Conservation (phyloP, 2,797 vertebrate genomes). For the Xenops minutus region DNA sequence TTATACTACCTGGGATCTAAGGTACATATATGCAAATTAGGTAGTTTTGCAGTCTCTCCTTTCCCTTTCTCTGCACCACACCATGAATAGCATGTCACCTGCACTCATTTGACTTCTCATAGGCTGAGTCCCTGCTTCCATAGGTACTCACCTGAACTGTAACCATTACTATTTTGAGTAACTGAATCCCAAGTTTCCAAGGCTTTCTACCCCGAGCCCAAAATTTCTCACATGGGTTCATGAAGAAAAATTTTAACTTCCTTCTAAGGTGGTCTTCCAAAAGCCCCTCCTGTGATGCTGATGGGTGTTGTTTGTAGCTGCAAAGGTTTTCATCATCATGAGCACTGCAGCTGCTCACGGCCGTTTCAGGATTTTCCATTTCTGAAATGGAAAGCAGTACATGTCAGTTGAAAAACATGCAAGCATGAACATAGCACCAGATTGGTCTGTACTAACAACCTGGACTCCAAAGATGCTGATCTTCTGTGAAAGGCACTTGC, state of each 20-base stretch:
- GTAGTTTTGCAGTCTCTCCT: neutral
- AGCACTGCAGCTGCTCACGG: conserved; percentile 42
- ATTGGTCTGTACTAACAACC: neutral
- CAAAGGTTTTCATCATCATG: conserved; percentile 37
- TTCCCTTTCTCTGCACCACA: neutral
- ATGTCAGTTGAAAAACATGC: neutral
- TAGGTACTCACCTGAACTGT: conserved; percentile 85
- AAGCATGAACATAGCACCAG: neutral
- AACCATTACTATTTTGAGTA: conserved; percentile 91
- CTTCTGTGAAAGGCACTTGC: neutral
- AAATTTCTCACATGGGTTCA: conserved; percentile 97
- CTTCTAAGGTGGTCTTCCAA: conserved; percentile 87
- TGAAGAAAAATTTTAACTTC: conserved; percentile 94
- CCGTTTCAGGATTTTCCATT: conserved; percentile 72
- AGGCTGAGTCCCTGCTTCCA: neutral
- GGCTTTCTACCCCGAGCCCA: conserved; percentile 90
- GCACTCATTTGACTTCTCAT: neutral
- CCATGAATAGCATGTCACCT: neutral
- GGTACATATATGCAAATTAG: neutral
- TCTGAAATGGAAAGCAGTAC: conserved; percentile 38
- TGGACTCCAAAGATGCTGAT: neutral
- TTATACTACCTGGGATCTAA: neutral
- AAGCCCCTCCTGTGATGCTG: conserved; percentile 65
- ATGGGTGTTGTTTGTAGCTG: conserved; percentile 18
- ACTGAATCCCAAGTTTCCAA: conserved; percentile 92